Evolutionary conservation across 2,797 vertebrate species (phyloP), one percentile per base, ranked within the genome.

Genomic region (Natrix natrix): DNA sequence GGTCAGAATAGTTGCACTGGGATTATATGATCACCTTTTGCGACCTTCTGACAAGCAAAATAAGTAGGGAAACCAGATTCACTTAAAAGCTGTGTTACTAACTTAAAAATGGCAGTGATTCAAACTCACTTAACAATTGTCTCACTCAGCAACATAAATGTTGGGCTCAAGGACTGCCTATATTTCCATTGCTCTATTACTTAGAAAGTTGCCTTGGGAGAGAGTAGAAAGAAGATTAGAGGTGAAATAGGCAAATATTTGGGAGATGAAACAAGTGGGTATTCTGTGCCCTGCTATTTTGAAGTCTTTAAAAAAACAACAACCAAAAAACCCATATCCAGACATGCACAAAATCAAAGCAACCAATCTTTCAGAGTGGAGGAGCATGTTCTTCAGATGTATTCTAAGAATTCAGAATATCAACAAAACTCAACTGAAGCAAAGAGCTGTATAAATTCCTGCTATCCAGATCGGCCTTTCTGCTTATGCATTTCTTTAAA

Each of bases 401-500:
- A 91, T 48, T 92, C 90, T 89, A 83, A 5, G 2, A 7, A 93
- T 83, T 94, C 28, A 16, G 32, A 92, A 0, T 52, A 66, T 93
- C 91, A 92, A 78, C 89, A 92, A 86, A 52, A 94, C 90, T 90
- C 28, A 92, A 92, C 8, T 2, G 83, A 2, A 95, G 26, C 56
- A 95, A 90, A 90, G 66, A 91, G 0, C 14, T 93, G 90, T 94
- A 90, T 93, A 87, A 91, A 91, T 54, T 86, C 86, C 43, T 48
- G 43, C 32, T 26, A 17, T 32, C 7, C 55, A 0, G 69, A 59
- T 1, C 60, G 24, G 24, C 56, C 57, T 32, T 48, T 61, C 0
- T 4, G 92, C 22, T 89, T 96, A 94, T 78, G 66, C 91, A 22
- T 17, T 94, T 1, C 93, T 95, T 96, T 86, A 94, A 92, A 92